Conservation (phyloP, 2,797 vertebrate species). For the Choloepus didactylus region DNA sequence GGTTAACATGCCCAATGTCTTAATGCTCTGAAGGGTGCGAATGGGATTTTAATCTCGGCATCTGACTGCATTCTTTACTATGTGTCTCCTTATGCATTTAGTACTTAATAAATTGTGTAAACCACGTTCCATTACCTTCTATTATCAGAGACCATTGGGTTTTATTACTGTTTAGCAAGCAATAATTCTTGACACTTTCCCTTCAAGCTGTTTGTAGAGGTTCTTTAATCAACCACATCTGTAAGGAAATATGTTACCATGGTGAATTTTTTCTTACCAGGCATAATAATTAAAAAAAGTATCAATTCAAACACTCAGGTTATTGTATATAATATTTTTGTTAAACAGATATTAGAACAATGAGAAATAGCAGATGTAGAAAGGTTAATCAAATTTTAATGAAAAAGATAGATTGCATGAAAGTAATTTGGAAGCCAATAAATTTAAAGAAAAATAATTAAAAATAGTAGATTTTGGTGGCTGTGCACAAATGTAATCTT, state of each 20-base stretch:
- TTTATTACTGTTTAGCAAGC: neutral
- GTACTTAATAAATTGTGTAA: conserved; percentile 36
- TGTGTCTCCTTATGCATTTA: neutral
- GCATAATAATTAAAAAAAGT: neutral
- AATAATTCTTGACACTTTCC: conserved; percentile 26
- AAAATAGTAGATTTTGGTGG: neutral
- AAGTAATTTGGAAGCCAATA: conserved; percentile 24
- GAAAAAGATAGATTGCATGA: neutral
- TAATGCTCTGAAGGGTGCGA: neutral
- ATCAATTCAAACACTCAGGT: neutral
- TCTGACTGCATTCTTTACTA: neutral
- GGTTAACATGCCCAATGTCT: neutral
- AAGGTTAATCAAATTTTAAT: conserved; percentile 36
- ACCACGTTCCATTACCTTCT: neutral
- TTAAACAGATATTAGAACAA: neutral
- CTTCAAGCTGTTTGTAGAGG: neutral
- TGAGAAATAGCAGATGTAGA: neutral
- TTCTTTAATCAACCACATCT: conserved; percentile 10
- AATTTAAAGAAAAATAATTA: neutral
- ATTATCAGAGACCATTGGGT: neutral
- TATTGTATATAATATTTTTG: neutral
- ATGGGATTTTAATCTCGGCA: neutral
- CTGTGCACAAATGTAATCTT: neutral
- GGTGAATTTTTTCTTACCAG: neutral
- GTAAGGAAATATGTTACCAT: neutral